These are phyloP conservation scores for Panonychus citri DNA, from an alignment of 1,140 invertebrate genomes.

Conservation along the genomic window DNA sequence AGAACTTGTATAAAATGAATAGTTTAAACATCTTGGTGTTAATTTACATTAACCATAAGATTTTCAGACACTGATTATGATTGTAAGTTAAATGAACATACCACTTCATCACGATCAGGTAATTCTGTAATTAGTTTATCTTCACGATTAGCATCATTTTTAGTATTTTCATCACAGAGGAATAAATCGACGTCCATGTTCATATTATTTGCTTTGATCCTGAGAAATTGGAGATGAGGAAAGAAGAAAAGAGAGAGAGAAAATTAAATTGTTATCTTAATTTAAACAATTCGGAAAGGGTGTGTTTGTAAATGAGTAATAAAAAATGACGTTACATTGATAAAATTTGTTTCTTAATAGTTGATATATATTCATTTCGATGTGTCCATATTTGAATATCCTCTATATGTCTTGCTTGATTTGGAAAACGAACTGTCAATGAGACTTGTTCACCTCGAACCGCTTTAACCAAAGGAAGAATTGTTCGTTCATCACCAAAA, in stretches of 20 bases:
- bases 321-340: constrained; percentile 19
- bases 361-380: constrained; percentile 70
- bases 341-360: constrained; percentile 48
- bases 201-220: constrained; percentile 25
- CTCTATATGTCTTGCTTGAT: constrained; percentile 63
- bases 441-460: constrained; percentile 58
- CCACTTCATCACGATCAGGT: constrained; percentile 69
- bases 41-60: neutral
- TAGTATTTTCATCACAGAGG: constrained; percentile 64
- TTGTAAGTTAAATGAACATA: constrained; percentile 24
- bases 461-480: constrained; percentile 59
- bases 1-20: constrained; percentile 6
- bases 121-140: constrained; percentile 65
- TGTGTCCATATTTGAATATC: constrained; percentile 81
- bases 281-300: too few species aligned
- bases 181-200: constrained; percentile 60
- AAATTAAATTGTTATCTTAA: constrained; percentile 4
- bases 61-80: too few species aligned
- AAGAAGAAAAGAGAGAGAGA: neutral
- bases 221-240: constrained; percentile 10
- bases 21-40: neutral
- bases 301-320: neutral
- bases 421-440: constrained; percentile 65
- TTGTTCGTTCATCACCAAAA: constrained; percentile 65
- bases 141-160: constrained; percentile 48